Percentiles rank a stretch among this genome's conserved stretches.
These are phyloP conservation scores for Polypterus senegalus DNA, from an alignment of 2,113 vertebrate species.

Conservation along the genomic window DNA sequence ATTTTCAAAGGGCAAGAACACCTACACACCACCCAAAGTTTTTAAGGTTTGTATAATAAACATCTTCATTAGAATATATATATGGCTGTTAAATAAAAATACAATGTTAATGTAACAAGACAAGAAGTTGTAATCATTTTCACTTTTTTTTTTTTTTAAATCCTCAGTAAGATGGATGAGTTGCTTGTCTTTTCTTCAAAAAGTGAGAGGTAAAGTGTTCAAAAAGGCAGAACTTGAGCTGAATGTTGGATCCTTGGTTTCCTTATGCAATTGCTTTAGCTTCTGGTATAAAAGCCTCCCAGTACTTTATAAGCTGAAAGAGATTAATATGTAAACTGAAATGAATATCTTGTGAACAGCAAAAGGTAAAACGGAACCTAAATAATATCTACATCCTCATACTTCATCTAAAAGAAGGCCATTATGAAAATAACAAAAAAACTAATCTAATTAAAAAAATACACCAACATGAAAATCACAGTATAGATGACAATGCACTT, in stretches of 20 bases:
- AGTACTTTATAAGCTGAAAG: constrained; percentile 85
- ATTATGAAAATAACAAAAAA: neutral
- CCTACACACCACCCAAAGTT: no score
- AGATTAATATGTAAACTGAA: constrained; percentile 4
- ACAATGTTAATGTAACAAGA: no score
- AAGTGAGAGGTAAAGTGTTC: constrained; percentile 70
- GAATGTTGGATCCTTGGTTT: constrained; percentile 23
- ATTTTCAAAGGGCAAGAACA: no score
- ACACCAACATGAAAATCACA: neutral
- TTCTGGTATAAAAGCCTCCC: constrained; percentile 94
- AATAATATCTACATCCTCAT: neutral
- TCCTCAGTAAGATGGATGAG: no score
- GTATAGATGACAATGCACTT: no score
- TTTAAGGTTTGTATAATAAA: no score
- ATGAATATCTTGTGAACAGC: neutral
- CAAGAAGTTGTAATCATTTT: no score
- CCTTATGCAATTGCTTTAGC: constrained; percentile 92
- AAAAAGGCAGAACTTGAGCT: constrained; percentile 52
- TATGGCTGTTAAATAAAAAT: no score
- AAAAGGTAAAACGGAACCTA: neutral
- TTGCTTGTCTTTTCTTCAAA: constrained; percentile 31
- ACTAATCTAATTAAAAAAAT: neutral
- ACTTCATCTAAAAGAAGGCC: no score
- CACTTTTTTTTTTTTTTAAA: no score
- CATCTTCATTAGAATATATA: no score